Base-by-base conservation (phyloP, 1,140 invertebrate genomes). In the Drosophila tani region DNA sequence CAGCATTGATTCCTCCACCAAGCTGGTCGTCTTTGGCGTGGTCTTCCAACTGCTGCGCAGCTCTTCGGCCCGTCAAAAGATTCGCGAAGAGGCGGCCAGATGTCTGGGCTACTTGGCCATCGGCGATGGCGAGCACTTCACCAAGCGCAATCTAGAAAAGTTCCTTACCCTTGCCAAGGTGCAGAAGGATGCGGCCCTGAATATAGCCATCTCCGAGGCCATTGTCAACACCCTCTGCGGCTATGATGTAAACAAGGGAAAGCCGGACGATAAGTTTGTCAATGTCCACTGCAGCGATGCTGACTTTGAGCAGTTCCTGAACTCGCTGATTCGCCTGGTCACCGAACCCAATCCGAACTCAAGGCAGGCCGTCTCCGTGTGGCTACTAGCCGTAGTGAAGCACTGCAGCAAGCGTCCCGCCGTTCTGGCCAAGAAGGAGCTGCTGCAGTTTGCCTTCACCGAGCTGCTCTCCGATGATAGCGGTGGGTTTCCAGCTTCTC, bases 391-490 rank as follows among this genome's bases (percentile, higher is more conserved):
- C 5, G 88, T 98, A 35, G 93, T 98, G 3, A 97, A 97, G 93
- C 95, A 96, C 79, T 98, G 97, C 91, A 94, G 95, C 11, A 94
- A 95, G 46, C 94, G 96, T 21, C 93, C 94, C 50, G 95, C 95
- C 0, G 94, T 98, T 35, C 94, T 96, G 75, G 93, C 94, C 35
- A 94, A 95, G 65, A 93, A 98, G 43, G 93, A 94, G 49, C 90
- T 93, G 12, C 94, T 99, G 41, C 98, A 99, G 92, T 94, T 95
- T 75, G 96, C 96, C 5, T 99, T 99, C 83, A 97, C 98, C 94
- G 95, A 96, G 86, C 95, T 97, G 68, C 93, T 99, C 6, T 96
- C 96, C 3, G 98, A 99, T 93, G 97, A 96, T 92, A 98, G 97
- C 93, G 97, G 97, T 98, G 94, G 91, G 94, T 90, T n/a, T 15